Percentiles rank a stretch among this genome's conserved stretches.
Evolutionary conservation across 2,113 vertebrate genomes (phyloP).

Genomic region (Thinocorus orbignyianus): DNA sequence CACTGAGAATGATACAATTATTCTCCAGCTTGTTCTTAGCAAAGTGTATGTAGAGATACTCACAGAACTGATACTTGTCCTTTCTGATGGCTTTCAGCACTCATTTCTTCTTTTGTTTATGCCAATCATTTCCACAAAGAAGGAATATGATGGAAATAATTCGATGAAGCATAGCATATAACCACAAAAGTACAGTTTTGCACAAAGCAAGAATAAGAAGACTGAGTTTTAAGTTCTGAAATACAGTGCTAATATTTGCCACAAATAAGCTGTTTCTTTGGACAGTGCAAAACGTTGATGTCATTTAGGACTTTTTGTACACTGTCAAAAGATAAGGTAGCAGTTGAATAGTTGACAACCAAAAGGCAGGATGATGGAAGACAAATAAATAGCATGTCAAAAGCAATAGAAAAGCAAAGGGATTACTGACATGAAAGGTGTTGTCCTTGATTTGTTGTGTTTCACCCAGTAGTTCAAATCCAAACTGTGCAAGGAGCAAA

Average conservation of each 20-base stretch:
- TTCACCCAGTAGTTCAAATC: not conserved
- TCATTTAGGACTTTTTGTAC: not conserved
- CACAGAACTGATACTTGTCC: not conserved
- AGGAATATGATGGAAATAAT: not conserved
- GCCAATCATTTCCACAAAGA: not conserved
- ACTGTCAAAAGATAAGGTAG: not conserved
- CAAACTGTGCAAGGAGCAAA: accelerated
- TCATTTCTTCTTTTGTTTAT: not conserved
- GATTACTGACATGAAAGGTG: not conserved
- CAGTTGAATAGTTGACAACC: not conserved
- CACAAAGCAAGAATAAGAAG: not conserved
- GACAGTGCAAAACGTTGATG: not conserved
- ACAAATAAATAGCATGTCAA: not conserved
- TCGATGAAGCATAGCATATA: not conserved
- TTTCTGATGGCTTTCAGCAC: not conserved
- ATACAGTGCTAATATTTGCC: not conserved
- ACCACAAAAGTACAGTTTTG: not conserved
- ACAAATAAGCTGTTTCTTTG: not conserved
- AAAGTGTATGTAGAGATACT: not conserved
- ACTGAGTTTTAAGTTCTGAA: not conserved
- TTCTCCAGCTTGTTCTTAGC: not conserved
- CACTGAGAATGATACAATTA: not conserved
- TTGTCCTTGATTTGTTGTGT: not conserved
- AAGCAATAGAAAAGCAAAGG: not conserved
- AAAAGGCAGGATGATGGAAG: not conserved